Evolutionary conservation across 1,140 invertebrate genomes (phyloP).

Genomic region (Varroa destructor): DNA sequence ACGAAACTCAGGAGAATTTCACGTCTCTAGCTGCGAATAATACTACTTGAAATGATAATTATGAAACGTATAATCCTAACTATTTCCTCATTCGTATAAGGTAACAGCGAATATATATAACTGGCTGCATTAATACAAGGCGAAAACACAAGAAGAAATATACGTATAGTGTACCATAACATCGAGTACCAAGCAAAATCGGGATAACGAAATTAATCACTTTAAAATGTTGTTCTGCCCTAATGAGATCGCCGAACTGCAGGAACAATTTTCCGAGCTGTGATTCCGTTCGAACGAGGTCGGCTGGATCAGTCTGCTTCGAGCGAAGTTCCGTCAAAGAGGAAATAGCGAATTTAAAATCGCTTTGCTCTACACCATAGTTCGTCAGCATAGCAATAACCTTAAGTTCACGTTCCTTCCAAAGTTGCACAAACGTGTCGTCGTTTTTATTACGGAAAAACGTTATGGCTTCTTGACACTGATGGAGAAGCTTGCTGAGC

Average conservation of each 20-base stretch:
- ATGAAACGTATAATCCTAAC: too few relatives aligned
- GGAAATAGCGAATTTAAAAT: slow-evolving; percentile 17
- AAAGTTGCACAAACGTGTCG: not conserved
- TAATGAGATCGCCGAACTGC: slow-evolving; percentile 11
- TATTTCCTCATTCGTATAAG: too few relatives aligned
- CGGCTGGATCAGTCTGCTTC: not conserved
- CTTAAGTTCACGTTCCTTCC: slow-evolving; percentile 15
- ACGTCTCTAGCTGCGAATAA: too few relatives aligned
- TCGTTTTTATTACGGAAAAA: not conserved
- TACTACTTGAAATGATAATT: too few relatives aligned
- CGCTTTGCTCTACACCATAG: slow-evolving; percentile 14
- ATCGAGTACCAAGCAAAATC: too few relatives aligned
- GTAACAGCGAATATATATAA: too few relatives aligned
- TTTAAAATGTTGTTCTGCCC: not conserved
- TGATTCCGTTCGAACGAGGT: not conserved
- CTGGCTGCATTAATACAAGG: too few relatives aligned
- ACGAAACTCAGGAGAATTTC: too few relatives aligned
- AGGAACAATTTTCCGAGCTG: slow-evolving; percentile 10
- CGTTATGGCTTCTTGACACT: not conserved
- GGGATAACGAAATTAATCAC: too few relatives aligned
- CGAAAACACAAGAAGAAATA: too few relatives aligned
- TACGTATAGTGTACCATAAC: too few relatives aligned
- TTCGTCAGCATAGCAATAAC: slow-evolving; percentile 7
- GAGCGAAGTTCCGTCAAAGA: not conserved
- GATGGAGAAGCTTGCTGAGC: slow-evolving; percentile 3